These are phyloP conservation scores for Subacronicta megacephala DNA, from an alignment of 2,888 invertebrate species.

Conservation along the genomic window DNA sequence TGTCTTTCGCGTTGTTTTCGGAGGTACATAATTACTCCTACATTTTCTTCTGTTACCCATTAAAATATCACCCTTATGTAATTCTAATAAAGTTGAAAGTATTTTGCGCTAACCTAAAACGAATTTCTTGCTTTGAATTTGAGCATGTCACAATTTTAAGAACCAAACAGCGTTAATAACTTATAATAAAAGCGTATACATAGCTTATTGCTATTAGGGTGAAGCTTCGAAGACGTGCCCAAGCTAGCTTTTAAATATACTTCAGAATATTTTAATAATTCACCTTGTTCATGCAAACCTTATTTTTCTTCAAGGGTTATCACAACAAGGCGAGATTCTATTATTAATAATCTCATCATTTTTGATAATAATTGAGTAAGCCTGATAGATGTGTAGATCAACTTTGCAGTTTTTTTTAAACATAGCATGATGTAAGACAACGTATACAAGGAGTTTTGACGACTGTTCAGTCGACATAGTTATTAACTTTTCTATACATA, in stretches of 20 bases:
- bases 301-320: slow-evolving; percentile 36
- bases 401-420: too few relatives aligned
- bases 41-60: too few relatives aligned
- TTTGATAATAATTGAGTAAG: slow-evolving; percentile 7
- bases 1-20: too few relatives aligned
- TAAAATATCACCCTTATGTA: too few relatives aligned
- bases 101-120: not conserved
- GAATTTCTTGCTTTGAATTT: slow-evolving; percentile 35
- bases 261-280: slow-evolving; percentile 19
- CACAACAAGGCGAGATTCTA: slow-evolving; percentile 31
- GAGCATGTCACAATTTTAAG: slow-evolving; percentile 25
- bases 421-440: too few relatives aligned
- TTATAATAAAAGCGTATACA: slow-evolving; percentile 55
- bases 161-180: slow-evolving; percentile 41
- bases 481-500: too few relatives aligned
- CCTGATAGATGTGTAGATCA: too few relatives aligned
- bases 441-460: too few relatives aligned
- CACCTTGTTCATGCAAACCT: slow-evolving; percentile 40
- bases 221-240: slow-evolving; percentile 43
- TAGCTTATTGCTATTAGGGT: slow-evolving; percentile 46
- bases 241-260: slow-evolving; percentile 27
- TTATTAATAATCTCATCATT: slow-evolving; percentile 33
- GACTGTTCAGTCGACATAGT: too few relatives aligned
- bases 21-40: too few relatives aligned
- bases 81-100: too few relatives aligned